Evolutionary conservation across 2,888 invertebrate genomes (phyloP), one percentile per base, ranked within the genome.

Genomic region (Spilosoma lubricipeda): DNA sequence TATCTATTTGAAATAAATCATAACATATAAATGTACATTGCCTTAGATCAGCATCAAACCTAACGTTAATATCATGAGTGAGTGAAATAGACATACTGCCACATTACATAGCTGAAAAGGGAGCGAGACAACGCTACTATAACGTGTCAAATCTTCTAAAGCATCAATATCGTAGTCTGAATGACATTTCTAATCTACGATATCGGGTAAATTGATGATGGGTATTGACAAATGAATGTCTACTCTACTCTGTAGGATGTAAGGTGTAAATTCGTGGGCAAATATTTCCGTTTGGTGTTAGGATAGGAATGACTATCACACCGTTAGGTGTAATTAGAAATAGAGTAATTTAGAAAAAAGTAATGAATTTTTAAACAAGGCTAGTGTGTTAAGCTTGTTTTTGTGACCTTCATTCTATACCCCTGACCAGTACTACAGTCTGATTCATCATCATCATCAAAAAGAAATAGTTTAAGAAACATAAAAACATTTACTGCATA

Each of bases 101-200:
- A 65, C 59, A n/a, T 56, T 42, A 42, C 2, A 33, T 27, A 23
- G 13, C 48, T 67, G 69, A 72, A 0, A 74, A 72, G 70, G 3
- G 67, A 76, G 65, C 48, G 74, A 74, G 76, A 76, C 66, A 69
- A 67, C 72, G 23, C 20, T 67, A 70, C 20, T 75, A 79, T 78
- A 83, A 82, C 77, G 78, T 83, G 83, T 84, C 82, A 80, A 83
- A 80, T 84, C 85, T 80, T 79, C 82, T 77, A 82, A 82, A 80
- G 85, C 85, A 82, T 83, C 83, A 85, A 85, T 84, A 85, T 80
- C 80, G 77, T 75, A 82, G 72, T 71, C 77, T 77, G 83, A 82
- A 85, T 83, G 85, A 84, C 84, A 80, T 84, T 84, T 84, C 84
- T 85, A 84, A 85, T 84, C 84, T 84, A 78, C 80, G 77, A 76